Percentiles rank a stretch among this genome's conserved stretches.
phyloP scores from a whole-genome alignment of 2,113 vertebrate species.

The Coreoperca whiteheadi region DNA sequence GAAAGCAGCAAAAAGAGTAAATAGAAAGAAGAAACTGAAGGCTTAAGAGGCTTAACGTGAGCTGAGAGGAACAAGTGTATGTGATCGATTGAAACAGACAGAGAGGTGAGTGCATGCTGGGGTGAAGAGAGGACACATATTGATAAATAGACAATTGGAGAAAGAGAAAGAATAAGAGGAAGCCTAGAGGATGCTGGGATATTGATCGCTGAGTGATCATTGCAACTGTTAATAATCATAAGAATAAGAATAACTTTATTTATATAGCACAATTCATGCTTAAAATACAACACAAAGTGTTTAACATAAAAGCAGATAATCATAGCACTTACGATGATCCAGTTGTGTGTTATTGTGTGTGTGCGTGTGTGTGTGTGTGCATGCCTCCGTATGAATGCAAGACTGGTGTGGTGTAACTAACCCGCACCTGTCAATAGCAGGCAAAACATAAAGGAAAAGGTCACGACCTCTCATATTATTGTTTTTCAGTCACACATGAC shows the following conservation, averaged over 20 bases:
- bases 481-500: conserved; percentile 29
- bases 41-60: neutral
- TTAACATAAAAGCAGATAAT: too few species aligned
- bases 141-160: conserved; percentile 26
- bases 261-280: too few species aligned
- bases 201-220: conserved; percentile 58
- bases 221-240: conserved; percentile 32
- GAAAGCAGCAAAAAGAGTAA: neutral
- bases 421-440: conserved; percentile 5
- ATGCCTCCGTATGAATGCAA: neutral
- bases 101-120: neutral
- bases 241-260: too few species aligned
- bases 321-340: neutral
- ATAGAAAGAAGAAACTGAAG: neutral
- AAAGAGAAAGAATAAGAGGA: conserved; percentile 20
- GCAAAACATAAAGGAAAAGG: conserved; percentile 17
- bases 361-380: neutral
- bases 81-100: neutral
- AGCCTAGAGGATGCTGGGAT: conserved; percentile 25
- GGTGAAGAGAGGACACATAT: conserved; percentile 24
- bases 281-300: too few species aligned
- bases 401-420: neutral
- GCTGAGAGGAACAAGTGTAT: neutral
- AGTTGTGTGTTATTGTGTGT: conserved; percentile 6
- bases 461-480: conserved; percentile 29